These are phyloP conservation scores for Drosophila ficusphila DNA, from an alignment of 1,140 invertebrate genomes.

Conservation along the genomic window DNA sequence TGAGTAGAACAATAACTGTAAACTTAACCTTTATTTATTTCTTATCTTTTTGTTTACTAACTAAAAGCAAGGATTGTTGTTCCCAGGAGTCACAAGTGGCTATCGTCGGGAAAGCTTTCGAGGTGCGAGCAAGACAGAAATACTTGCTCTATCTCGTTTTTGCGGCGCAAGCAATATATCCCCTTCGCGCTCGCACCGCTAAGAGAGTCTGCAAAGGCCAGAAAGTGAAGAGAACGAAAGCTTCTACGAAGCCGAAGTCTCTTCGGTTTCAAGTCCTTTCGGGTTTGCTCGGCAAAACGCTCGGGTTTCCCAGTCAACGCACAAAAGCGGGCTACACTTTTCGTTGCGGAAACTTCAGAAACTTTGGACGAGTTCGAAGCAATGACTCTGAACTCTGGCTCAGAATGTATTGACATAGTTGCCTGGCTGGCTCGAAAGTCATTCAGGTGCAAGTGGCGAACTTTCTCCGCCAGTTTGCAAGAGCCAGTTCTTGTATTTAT, in stretches of 20 bases:
- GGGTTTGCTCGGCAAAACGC: neutral
- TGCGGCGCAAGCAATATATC: conserved; percentile 72
- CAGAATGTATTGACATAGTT: conserved; percentile 73
- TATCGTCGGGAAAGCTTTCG: conserved; percentile 43
- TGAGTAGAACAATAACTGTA: neutral
- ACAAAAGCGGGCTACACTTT: conserved; percentile 22
- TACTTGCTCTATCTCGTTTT: conserved; percentile 29
- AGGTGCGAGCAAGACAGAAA: conserved; percentile 46
- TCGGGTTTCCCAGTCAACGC: conserved; percentile 33
- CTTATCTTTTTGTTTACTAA: conserved; percentile 9
- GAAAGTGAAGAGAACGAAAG: conserved; percentile 42
- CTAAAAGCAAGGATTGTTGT: conserved; percentile 48
- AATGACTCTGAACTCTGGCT: conserved; percentile 28
- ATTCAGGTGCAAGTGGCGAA: conserved; percentile 62
- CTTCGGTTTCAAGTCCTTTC: conserved; percentile 4
- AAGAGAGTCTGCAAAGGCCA: conserved; percentile 59
- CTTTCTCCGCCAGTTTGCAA: conserved; percentile 48
- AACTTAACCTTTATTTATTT: neutral
- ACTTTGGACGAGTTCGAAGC: conserved; percentile 26
- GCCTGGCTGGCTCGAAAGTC: conserved; percentile 39
- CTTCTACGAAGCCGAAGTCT: conserved; percentile 9
- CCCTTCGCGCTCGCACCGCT: conserved; percentile 20
- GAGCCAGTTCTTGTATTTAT: conserved; percentile 56
- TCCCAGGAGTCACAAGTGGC: conserved; percentile 69
- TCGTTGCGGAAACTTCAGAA: conserved; percentile 7